Evolutionary conservation across 2,113 vertebrate genomes (phyloP), one percentile per base, ranked within the genome.

Genomic region (Bos taurus): DNA sequence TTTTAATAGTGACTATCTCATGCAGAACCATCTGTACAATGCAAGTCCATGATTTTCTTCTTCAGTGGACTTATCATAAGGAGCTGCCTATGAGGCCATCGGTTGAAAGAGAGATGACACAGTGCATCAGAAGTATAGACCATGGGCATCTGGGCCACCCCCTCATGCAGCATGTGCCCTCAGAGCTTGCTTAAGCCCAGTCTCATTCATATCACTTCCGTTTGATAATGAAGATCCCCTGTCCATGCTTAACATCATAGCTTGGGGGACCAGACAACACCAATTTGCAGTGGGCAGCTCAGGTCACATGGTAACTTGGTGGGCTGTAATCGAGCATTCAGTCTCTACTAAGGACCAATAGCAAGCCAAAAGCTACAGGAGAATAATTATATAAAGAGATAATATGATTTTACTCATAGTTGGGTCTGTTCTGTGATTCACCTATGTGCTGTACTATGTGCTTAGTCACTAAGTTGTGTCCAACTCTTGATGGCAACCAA

Each of bases 401-500:
- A 90, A 52, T 50, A 81, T 25, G 7, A 17, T 60, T 96, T 96
- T 84, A 81, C 52, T 83, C 50, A 88, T 91, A 67, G 87, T 62
- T 40, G 15, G 25, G 1, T 43, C 15, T 71, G 7, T 83, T 86
- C 88, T 71, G 17, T 62, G 14, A 94, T 83, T 95, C 17, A 60
- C 14, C 15, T 46, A 5, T 5, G 74, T 36, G 64, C 17, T 71
- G 0, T 71, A 19, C n/a, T 71, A 36, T 12, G n/a, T 0, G 0
- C 19, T 71, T 71, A 71, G 67, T 40, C 5, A 0, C n/a, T 12
- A 36, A 40, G 67, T 40, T 40, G 67, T 40, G 5, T 40, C n/a
- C n/a, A 40, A 6, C n/a, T 71, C n/a, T 36, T 36, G 17, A 4
- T 21, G 17, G 64, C 19, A 67, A n/a, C 33, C 62, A 71, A 71